A percentile compares a stretch with the other conserved stretches of the same genome.
phyloP scores from a whole-genome alignment of 2,888 invertebrate species.

The Agonopterix arenella region DNA sequence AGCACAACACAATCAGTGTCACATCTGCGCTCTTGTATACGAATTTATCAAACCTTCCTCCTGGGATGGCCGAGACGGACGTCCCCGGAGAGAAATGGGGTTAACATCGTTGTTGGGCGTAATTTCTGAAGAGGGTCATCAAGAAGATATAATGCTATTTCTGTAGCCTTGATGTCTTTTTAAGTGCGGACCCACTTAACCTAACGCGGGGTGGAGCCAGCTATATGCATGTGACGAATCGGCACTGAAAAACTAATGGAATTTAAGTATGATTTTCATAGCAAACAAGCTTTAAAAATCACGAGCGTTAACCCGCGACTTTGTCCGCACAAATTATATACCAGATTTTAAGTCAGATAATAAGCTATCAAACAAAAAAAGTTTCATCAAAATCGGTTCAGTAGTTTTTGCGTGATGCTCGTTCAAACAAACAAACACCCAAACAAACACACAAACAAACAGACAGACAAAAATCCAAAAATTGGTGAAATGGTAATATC shows the following conservation, averaged over 20 bases:
- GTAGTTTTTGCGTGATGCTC: no score
- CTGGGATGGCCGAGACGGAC: constrained; percentile 25
- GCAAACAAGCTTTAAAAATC: no score
- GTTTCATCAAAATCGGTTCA: no score
- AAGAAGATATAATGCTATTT: constrained; percentile 72
- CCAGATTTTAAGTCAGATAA: no score
- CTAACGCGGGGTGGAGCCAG: constrained; percentile 46
- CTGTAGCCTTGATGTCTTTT: constrained; percentile 74
- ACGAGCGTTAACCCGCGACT: no score
- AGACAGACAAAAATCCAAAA: no score
- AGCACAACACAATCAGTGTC: constrained; percentile 22
- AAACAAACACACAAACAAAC: no score
- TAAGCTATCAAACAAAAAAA: no score
- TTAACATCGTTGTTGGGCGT: constrained; percentile 56
- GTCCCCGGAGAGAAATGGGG: constrained; percentile 43
- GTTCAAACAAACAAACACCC: no score
- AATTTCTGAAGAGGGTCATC: constrained; percentile 69
- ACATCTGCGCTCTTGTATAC: constrained; percentile 19
- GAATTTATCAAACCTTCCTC: constrained; percentile 19
- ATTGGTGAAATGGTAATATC: no score
- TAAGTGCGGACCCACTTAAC: constrained; percentile 72
- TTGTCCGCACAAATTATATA: no score
- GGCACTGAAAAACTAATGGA: constrained; percentile 39
- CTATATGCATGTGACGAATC: constrained; percentile 26
- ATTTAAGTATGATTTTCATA: constrained; percentile 5